phyloP scores from a whole-genome alignment of 2,797 vertebrate genomes.

The Gymnopithys bicolor region DNA sequence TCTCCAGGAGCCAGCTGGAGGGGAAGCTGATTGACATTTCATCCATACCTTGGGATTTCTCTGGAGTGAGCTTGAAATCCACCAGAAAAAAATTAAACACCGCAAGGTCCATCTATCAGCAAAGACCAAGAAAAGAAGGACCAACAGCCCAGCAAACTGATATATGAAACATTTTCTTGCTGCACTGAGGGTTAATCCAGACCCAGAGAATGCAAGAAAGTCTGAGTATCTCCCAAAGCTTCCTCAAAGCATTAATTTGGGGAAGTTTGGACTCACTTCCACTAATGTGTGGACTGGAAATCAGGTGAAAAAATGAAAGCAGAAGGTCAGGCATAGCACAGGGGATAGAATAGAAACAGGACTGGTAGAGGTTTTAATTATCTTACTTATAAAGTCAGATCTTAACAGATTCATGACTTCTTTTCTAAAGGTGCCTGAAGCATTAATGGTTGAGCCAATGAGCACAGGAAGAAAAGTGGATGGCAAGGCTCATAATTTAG shows the following conservation, averaged over 20 bases:
- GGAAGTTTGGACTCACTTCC: not conserved
- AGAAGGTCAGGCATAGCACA: not conserved
- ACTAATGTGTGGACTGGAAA: not conserved
- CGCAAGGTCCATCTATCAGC: not conserved
- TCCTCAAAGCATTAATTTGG: not conserved
- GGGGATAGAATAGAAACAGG: not conserved
- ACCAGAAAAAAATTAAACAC: not conserved
- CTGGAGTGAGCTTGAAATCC: not conserved
- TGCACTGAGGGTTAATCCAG: not conserved
- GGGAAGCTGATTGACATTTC: not conserved
- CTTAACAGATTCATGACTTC: not conserved
- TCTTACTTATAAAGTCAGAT: not conserved
- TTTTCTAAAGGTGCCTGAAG: not conserved
- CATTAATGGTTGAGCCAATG: not conserved
- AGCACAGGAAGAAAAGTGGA: not conserved
- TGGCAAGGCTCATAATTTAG: not conserved
- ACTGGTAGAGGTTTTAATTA: not conserved
- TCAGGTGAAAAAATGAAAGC: not conserved
- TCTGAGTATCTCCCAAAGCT: not conserved
- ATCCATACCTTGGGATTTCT: not conserved
- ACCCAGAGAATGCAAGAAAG: not conserved
- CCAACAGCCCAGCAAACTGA: not conserved
- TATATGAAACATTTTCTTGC: not conserved
- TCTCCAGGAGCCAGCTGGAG: not conserved
- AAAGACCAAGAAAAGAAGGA: not conserved